Conservation (phyloP, 2,113 vertebrate species). For the Sinocyclocheilus grahami region DNA sequence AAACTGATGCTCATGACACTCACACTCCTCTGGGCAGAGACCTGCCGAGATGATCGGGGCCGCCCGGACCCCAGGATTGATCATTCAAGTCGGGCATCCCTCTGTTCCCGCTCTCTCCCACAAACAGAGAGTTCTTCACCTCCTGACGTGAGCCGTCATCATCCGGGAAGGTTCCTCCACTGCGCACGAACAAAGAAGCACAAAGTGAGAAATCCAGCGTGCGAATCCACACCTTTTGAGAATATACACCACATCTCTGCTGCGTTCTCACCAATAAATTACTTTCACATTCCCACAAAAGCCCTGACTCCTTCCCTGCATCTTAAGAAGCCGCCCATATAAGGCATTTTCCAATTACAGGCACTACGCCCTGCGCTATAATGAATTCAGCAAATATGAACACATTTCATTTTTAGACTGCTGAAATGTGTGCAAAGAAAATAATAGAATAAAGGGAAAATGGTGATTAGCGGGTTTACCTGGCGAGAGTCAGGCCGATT, state of each 20-base stretch:
- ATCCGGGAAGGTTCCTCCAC: constrained; percentile 95
- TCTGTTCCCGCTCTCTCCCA: constrained; percentile 91
- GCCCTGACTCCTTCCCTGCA: constrained; percentile 46
- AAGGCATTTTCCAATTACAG: constrained; percentile 70
- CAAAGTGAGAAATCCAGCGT: neutral
- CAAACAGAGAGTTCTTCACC: constrained; percentile 94
- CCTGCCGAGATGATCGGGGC: constrained; percentile 82
- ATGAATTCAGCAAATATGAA: constrained; percentile 53
- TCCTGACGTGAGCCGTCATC: constrained; percentile 94
- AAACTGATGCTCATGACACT: constrained; percentile 61
- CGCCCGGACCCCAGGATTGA: constrained; percentile 87
- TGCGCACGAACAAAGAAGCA: constrained; percentile 60
- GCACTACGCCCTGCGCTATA: constrained; percentile 32
- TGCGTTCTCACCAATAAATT: constrained; percentile 56
- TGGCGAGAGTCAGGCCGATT: constrained; percentile 93
- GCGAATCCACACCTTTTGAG: constrained; percentile 19
- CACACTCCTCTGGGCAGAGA: constrained; percentile 90
- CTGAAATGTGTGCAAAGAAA: constrained; percentile 40
- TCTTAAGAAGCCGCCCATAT: constrained; percentile 59
- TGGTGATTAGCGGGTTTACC: constrained; percentile 73
- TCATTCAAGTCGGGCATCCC: constrained; percentile 81
- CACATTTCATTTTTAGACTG: constrained; percentile 40
- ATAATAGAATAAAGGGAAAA: constrained; percentile 40
- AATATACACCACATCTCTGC: constrained; percentile 41
- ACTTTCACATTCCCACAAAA: constrained; percentile 62